Conservation (phyloP, 2,888 invertebrate genomes). For the Spilarctia lutea region DNA sequence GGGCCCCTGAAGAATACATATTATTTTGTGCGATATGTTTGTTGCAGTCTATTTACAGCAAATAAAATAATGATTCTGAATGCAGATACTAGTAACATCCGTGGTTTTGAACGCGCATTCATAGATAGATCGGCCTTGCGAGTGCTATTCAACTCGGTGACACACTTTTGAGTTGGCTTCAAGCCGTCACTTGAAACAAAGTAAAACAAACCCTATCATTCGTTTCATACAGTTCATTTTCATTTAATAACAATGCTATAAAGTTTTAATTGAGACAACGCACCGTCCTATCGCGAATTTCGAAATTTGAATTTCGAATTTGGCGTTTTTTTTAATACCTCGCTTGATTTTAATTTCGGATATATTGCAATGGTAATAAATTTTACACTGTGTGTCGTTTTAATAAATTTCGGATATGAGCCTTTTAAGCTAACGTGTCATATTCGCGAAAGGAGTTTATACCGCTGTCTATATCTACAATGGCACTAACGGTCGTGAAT, state of each 20-base stretch:
- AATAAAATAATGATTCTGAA: constrained; percentile 46
- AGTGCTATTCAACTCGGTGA: constrained; percentile 84
- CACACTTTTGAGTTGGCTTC: constrained; percentile 85
- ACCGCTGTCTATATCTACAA: neutral
- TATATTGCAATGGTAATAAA: constrained; percentile 28
- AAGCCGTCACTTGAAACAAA: constrained; percentile 68
- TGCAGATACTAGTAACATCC: constrained; percentile 70
- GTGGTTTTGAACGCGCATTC: constrained; percentile 79
- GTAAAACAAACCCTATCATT: constrained; percentile 63
- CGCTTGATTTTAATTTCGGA: constrained; percentile 26
- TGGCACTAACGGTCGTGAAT: neutral
- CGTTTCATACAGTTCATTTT: constrained; percentile 40
- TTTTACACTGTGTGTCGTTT: constrained; percentile 22
- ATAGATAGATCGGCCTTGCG: constrained; percentile 84
- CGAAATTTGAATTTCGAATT: constrained; percentile 79
- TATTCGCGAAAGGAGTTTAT: neutral
- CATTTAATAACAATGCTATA: constrained; percentile 31
- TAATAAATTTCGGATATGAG: constrained; percentile 6
- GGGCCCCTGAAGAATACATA: neutral
- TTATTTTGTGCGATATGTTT: constrained; percentile 6
- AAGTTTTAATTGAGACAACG: constrained; percentile 73
- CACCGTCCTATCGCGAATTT: constrained; percentile 75
- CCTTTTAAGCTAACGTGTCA: constrained; percentile 1
- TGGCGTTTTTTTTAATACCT: constrained; percentile 66
- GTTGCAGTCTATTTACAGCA: constrained; percentile 29